Evolutionary conservation across 2,113 vertebrate species (phyloP).

Genomic region (Polypterus senegalus): DNA sequence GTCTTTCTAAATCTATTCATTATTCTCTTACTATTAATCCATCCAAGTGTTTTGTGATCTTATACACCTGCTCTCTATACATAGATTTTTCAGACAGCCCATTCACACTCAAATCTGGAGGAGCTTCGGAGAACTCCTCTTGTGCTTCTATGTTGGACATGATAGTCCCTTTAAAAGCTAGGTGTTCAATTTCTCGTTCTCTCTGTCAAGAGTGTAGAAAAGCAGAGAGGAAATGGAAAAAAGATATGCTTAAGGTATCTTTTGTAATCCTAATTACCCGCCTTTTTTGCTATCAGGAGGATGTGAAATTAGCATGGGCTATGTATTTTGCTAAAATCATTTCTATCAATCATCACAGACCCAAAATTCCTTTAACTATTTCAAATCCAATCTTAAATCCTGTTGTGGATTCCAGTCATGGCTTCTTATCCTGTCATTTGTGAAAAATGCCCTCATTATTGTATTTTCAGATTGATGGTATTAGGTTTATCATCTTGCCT

Average conservation of each 20-base stretch:
- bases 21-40: too few relatives aligned
- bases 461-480: too few relatives aligned
- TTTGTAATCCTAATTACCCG: background rate
- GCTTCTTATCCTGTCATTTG: background rate
- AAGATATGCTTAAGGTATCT: slow-evolving; percentile 1
- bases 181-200: too few relatives aligned
- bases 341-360: background rate
- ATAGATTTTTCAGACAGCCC: too few relatives aligned
- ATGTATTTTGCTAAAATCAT: background rate
- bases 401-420: too few relatives aligned
- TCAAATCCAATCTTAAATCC: background rate
- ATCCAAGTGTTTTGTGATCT: too few relatives aligned
- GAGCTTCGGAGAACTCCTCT: background rate
- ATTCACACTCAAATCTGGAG: too few relatives aligned
- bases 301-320: slow-evolving; percentile 1
- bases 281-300: background rate
- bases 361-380: background rate
- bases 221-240: slow-evolving; percentile 6
- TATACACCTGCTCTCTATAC: too few relatives aligned
- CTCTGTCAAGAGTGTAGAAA: background rate
- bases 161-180: background rate
- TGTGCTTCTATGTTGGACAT: background rate
- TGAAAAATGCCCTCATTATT: background rate
- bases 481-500: too few relatives aligned
- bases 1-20: too few relatives aligned